A percentile compares a stretch with the other conserved stretches of the same genome.
Evolutionary conservation across 2,888 invertebrate species (phyloP).

Genomic region (Epinotia bilunana): DNA sequence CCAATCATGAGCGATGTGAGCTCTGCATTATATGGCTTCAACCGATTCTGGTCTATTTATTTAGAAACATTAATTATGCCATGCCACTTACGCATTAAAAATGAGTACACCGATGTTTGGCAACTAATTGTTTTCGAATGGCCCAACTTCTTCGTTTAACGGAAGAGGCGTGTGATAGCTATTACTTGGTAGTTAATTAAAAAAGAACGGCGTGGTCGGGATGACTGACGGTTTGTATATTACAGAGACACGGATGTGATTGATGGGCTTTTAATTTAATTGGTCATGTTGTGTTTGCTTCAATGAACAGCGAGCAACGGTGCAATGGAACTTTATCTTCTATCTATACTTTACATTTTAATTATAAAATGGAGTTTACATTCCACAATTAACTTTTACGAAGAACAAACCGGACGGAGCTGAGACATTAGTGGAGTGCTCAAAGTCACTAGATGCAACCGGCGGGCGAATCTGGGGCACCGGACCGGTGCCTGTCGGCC

Average conservation of each 20-base stretch:
- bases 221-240: constrained; percentile 62
- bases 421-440: constrained; percentile 54
- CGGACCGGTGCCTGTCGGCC: constrained; percentile 55
- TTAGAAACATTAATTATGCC: constrained; percentile 62
- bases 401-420: constrained; percentile 55
- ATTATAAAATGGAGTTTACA: constrained; percentile 60
- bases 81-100: constrained; percentile 53
- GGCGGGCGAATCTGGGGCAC: constrained; percentile 56
- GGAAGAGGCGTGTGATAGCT: constrained; percentile 60
- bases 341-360: constrained; percentile 60
- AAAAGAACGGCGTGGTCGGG: constrained; percentile 50
- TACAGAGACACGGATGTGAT: constrained; percentile 59
- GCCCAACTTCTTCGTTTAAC: constrained; percentile 55
- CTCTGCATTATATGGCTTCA: constrained; percentile 54
- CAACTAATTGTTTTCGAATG: constrained; percentile 59
- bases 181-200: constrained; percentile 57
- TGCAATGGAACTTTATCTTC: constrained; percentile 57
- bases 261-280: constrained; percentile 66
- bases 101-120: constrained; percentile 47
- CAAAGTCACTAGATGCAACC: constrained; percentile 52
- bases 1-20: constrained; percentile 60
- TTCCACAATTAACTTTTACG: constrained; percentile 53
- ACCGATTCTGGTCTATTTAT: constrained; percentile 59
- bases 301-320: constrained; percentile 63
- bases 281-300: constrained; percentile 63